Base-by-base conservation (phyloP, 2,888 invertebrate species). In the Parapristionchus giblindavisi region DNA sequence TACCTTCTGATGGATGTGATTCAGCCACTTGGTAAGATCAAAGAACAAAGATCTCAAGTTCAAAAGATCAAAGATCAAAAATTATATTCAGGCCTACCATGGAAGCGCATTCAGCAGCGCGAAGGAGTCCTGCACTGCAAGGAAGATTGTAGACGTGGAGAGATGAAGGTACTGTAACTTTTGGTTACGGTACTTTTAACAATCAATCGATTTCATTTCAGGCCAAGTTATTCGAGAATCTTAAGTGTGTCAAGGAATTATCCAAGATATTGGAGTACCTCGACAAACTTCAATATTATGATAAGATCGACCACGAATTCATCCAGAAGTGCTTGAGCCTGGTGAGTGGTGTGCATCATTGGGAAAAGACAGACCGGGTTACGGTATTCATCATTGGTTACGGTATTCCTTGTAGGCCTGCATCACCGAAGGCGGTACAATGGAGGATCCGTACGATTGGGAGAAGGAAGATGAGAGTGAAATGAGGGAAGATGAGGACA, bases 1-100 rank as follows among this genome's bases (percentile, higher is more conserved):
- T 86, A 86, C 65, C 78, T 85, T 38, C 77, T 86, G 27, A 38
- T 86, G 36, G 86, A 85, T 63, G 77, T 86, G 38, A 78, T 85
- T 21, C 73, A 73, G 61, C 60, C 60, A 2, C 34, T 17, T 1
- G 73, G 73, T 73, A 54, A 61, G 61, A 61, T 40, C 61, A 61
- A 40, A 40, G 61, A 61, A 36, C 36, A 60, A 17, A 17, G 43
- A 17, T 43, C 17, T n/a, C n/a, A n/a, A n/a, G n/a, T n/a, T n/a
- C n/a, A n/a, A 17, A 43, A 43, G 43, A 43, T 43, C 43, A 43
- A 43, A 43, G 43, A 43, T 14, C 43, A 17, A 43, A 43, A 14
- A 17, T 43, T 17, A 17, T 38, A 24, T 66, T 56, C 38, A 76
- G 84, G 84, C 11, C 77, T 85, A 21, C 84, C 85, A 3, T 85